Evolutionary conservation across 2,888 invertebrate species (phyloP).

Genomic region (Bellardia pandia): DNA sequence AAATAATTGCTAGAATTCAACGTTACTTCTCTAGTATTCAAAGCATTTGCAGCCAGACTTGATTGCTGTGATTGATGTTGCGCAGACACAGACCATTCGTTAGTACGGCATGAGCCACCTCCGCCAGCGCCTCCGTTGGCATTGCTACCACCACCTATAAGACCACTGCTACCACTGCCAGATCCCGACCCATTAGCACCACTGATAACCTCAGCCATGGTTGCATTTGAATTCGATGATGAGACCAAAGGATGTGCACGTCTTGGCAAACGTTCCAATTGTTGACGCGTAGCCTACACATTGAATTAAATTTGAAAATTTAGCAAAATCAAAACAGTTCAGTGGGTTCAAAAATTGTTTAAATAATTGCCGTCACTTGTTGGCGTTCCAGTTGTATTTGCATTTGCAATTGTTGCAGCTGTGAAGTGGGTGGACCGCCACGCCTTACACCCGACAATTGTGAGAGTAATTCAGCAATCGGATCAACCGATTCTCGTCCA

Average conservation of each 20-base stretch:
- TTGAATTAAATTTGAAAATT: slow-evolving; percentile 36
- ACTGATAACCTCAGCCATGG: slow-evolving; percentile 84
- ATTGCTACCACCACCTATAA: slow-evolving; percentile 75
- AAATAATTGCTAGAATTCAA: slow-evolving; percentile 77
- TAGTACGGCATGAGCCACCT: slow-evolving; percentile 79
- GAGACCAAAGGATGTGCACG: slow-evolving; percentile 89
- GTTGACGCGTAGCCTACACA: slow-evolving; percentile 91
- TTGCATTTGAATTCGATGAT: slow-evolving; percentile 86
- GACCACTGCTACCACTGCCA: slow-evolving; percentile 69
- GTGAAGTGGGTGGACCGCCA: slow-evolving; percentile 88
- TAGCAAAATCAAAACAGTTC: slow-evolving; percentile 50
- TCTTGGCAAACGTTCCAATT: slow-evolving; percentile 94
- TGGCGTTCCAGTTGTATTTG: slow-evolving; percentile 96
- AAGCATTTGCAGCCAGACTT: slow-evolving; percentile 81
- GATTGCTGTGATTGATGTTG: slow-evolving; percentile 83
- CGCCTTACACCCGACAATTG: slow-evolving; percentile 96
- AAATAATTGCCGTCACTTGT: slow-evolving; percentile 88
- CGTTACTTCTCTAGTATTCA: slow-evolving; percentile 83
- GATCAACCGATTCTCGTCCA: slow-evolving; percentile 96
- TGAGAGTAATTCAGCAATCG: slow-evolving; percentile 97
- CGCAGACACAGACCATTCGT: slow-evolving; percentile 82
- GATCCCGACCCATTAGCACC: slow-evolving; percentile 79
- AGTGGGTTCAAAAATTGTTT: not conserved
- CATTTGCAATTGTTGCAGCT: slow-evolving; percentile 97
- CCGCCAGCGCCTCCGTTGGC: slow-evolving; percentile 76